Percentiles rank a stretch among this genome's conserved stretches.
These are phyloP conservation scores for Epizoanthus fatuus DNA, from an alignment of 92 coral and sea anemone species.

Conservation along the genomic window DNA sequence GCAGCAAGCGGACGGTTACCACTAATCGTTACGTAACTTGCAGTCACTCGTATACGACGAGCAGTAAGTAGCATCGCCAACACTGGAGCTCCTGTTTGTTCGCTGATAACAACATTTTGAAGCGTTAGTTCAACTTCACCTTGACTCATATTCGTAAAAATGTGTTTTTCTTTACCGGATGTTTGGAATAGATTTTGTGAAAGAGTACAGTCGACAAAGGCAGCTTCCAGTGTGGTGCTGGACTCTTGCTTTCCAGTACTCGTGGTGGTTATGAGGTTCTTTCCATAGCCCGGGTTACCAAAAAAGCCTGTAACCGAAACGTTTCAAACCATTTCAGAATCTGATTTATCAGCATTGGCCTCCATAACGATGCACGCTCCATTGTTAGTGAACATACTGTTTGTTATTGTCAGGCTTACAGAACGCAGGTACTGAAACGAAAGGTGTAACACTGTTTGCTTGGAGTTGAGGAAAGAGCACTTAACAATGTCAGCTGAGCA, in stretches of 20 bases:
- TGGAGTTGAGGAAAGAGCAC: neutral
- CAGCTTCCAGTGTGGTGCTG: neutral
- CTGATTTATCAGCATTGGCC: neutral
- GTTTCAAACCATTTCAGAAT: neutral
- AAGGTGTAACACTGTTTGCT: constrained; percentile 7
- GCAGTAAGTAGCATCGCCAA: neutral
- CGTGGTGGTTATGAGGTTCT: neutral
- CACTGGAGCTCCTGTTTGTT: neutral
- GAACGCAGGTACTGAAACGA: neutral
- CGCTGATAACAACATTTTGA: neutral
- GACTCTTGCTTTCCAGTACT: neutral
- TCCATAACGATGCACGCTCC: neutral
- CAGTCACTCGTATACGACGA: neutral
- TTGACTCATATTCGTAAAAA: neutral
- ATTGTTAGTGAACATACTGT: neutral
- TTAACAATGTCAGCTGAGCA: neutral
- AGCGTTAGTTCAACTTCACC: neutral
- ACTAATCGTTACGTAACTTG: neutral
- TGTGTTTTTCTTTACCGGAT: neutral
- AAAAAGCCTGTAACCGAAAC: neutral
- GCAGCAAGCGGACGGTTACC: constrained; percentile 1
- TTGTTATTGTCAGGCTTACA: neutral
- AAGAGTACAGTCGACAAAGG: neutral
- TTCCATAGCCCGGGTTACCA: constrained; percentile 2
- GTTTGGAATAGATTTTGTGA: neutral